Evolutionary conservation across 2,888 invertebrate genomes (phyloP).

Genomic region (Xylocampa areola): DNA sequence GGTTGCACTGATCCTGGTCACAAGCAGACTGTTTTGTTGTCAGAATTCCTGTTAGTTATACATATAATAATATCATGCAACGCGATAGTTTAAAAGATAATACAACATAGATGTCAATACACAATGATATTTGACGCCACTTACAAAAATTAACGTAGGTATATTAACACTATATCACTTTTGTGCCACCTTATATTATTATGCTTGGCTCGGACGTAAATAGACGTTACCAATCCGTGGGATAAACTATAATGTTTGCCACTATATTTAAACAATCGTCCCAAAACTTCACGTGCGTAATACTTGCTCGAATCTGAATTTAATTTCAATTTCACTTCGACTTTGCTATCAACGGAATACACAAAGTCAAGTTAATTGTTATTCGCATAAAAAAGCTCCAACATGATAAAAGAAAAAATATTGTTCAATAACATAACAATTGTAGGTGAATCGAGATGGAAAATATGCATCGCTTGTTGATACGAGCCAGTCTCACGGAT

Average conservation of each 20-base stretch:
- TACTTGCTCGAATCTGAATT: neutral
- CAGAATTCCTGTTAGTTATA: no score
- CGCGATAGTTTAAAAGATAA: no score
- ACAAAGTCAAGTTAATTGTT: neutral
- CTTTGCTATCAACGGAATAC: neutral
- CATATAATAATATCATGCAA: no score
- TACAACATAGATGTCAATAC: neutral
- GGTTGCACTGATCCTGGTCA: no score
- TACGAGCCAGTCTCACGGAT: neutral
- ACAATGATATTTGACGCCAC: conserved; percentile 1
- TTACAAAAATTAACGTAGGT: neutral
- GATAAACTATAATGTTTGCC: no score
- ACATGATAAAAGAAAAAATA: conserved; percentile 2
- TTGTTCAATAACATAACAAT: conserved; percentile 13
- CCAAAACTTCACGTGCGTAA: no score
- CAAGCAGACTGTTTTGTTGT: no score
- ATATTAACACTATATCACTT: neutral
- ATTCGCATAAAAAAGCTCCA: neutral
- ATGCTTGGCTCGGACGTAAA: no score
- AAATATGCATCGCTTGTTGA: conserved; percentile 11
- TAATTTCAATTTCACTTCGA: neutral
- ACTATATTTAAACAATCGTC: no score
- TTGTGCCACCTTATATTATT: neutral
- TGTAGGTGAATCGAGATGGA: conserved; percentile 11
- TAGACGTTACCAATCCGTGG: no score